phyloP scores from a whole-genome alignment of 1,140 invertebrate genomes.

The Drosophila grimshawi region DNA sequence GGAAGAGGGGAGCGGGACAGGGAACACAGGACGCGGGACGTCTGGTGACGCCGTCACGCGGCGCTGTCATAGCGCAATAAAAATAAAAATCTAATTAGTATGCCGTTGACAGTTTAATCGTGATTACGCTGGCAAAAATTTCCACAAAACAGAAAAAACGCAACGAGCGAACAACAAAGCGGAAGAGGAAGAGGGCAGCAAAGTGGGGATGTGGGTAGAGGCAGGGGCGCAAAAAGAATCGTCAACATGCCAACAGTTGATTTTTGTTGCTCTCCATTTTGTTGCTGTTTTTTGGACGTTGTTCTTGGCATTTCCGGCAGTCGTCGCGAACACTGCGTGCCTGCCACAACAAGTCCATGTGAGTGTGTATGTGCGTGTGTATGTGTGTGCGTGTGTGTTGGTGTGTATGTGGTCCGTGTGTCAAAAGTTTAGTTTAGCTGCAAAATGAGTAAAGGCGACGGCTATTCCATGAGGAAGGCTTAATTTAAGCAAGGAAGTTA shows the following conservation, averaged over 20 bases:
- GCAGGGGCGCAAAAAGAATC: constrained; percentile 43
- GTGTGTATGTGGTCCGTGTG: constrained; percentile 21
- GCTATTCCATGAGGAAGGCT: constrained; percentile 20
- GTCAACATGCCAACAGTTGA: constrained; percentile 83
- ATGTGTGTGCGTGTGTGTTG: background rate
- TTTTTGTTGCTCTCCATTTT: constrained; percentile 59
- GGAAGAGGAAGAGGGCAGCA: background rate
- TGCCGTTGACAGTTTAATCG: constrained; percentile 84
- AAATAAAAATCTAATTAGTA: constrained; percentile 84
- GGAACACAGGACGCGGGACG: constrained; percentile 11
- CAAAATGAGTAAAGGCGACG: constrained; percentile 16
- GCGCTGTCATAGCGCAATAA: constrained; percentile 81
- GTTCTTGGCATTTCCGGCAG: constrained; percentile 77
- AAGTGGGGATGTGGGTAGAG: background rate
- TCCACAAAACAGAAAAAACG: constrained; percentile 16
- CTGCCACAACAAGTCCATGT: constrained; percentile 53
- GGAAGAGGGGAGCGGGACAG: constrained; percentile 12
- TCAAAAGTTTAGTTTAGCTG: constrained; percentile 52
- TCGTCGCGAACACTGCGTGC: constrained; percentile 66
- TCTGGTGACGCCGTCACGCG: constrained; percentile 71
- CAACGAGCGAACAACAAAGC: constrained; percentile 19
- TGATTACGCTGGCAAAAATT: constrained; percentile 83
- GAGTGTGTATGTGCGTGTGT: constrained; percentile 20
- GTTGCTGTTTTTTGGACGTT: constrained; percentile 57
- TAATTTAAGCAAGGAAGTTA: background rate